These are phyloP conservation scores for Danio jaintianensis DNA, from an alignment of 2,797 vertebrate genomes.

Conservation along the genomic window DNA sequence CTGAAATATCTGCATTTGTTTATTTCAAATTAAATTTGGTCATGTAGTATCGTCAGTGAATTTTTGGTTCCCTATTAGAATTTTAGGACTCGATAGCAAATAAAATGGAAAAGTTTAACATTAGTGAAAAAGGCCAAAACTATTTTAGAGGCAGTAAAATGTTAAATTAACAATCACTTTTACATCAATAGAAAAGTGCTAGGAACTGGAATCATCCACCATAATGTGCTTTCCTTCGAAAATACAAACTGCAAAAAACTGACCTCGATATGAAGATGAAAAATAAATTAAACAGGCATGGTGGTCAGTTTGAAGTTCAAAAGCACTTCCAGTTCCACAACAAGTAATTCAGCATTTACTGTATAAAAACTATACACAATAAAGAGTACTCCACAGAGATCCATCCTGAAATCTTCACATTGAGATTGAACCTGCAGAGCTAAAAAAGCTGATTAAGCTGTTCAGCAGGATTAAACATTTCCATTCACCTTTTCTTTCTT, in stretches of 20 bases:
- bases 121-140: neutral
- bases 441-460: slow-evolving; percentile 14
- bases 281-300: slow-evolving; percentile 9
- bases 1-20: neutral
- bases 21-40: neutral
- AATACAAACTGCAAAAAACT: neutral
- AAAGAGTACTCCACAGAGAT: neutral
- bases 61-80: neutral
- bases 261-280: neutral
- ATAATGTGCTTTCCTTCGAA: neutral
- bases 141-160: too few species aligned
- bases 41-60: neutral
- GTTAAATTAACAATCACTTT: neutral
- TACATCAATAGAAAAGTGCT: slow-evolving; percentile 2
- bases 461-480: slow-evolving; percentile 34
- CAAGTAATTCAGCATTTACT: neutral
- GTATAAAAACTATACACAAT: slow-evolving; percentile 25
- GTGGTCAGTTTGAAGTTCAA: slow-evolving; percentile 1
- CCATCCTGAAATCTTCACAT: neutral
- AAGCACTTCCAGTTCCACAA: slow-evolving; percentile 1
- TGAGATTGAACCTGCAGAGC: slow-evolving; percentile 22
- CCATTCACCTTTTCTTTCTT: neutral
- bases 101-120: neutral
- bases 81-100: neutral
- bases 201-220: neutral